Base-by-base conservation (phyloP, 2,797 vertebrate genomes). In the Euphonia xanthogaster region DNA sequence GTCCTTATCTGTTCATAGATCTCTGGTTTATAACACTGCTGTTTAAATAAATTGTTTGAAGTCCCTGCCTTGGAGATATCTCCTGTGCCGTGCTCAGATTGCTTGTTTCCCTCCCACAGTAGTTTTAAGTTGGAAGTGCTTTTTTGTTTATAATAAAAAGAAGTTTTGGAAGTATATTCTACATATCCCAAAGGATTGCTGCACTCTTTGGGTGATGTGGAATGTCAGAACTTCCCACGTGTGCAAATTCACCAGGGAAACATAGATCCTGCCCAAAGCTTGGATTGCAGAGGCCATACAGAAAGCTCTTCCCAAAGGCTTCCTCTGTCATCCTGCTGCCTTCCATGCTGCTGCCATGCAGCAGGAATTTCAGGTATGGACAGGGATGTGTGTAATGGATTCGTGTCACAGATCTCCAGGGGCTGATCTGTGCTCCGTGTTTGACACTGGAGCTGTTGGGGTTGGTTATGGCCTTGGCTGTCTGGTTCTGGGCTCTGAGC, bases 361-460 rank as follows among this genome's bases (percentile, higher is more conserved):
- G 65, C 76, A 51, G 73, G 20, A 20, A 10, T 67, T 67, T 28
- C 3, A 2, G 5, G 7, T 10, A 1, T 19, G 23, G 19, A 2
- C 48, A 51, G 86, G 67, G 60, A 21, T 67, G 61, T 8, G 5
- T 8, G 2, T 7, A 3, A 3, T 13, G 37, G 28, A 5, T 2
- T 25, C 24, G 28, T 1, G 0, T 18, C 30, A 4, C 0, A 0
- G 70, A 78, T 4, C n/a, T 27, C 47, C 61, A 47, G 75, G 9
- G 27, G 37, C 65, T 53, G 5, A 1, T 13, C 22, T 0, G 0
- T 12, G 31, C 40, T 57, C 53, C 35, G 27, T 3, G 0, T 39
- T 45, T 58, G 47, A 7, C 65, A 3, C 10, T 30, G 14, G 40
- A 48, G 12, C 8, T 13, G 16, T 5, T 48, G 9, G 57, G 67